Evolutionary conservation across 2,888 invertebrate species (phyloP).

Genomic region (Agapetus fuscipes): DNA sequence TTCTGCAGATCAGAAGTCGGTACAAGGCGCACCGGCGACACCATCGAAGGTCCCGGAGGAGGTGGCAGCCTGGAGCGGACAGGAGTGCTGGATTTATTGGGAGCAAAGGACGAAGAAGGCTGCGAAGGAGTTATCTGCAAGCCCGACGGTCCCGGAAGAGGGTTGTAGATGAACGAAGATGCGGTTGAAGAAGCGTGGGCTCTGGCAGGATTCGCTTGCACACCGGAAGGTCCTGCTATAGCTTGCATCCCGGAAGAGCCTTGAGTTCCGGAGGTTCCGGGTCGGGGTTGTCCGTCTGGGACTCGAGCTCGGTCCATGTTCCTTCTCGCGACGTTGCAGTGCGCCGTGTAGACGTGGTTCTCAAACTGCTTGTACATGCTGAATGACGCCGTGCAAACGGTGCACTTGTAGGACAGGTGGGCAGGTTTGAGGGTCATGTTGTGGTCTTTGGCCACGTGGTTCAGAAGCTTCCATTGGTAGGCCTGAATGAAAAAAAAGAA

Average conservation of each 20-base stretch:
- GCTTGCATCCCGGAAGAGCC: too few relatives aligned
- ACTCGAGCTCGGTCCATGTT: slow-evolving; percentile 46
- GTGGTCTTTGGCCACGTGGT: slow-evolving; percentile 88
- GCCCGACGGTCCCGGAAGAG: background rate
- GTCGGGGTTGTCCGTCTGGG: too few relatives aligned
- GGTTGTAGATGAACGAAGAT: background rate
- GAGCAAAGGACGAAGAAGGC: too few relatives aligned
- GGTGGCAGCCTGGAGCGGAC: slow-evolving; percentile 23
- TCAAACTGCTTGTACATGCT: slow-evolving; percentile 94
- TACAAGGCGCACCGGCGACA: slow-evolving; percentile 49
- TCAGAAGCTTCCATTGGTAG: slow-evolving; percentile 87
- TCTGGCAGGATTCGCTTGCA: too few relatives aligned
- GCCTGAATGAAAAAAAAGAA: too few relatives aligned
- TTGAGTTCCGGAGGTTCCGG: slow-evolving; percentile 30
- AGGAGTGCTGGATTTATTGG: background rate
- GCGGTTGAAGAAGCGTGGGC: background rate
- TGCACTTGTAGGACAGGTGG: slow-evolving; percentile 89
- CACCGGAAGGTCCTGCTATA: too few relatives aligned
- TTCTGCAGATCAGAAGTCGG: too few relatives aligned
- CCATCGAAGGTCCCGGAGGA: slow-evolving; percentile 25
- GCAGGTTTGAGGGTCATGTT: slow-evolving; percentile 87
- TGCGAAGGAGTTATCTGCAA: background rate
- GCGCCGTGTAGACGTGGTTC: slow-evolving; percentile 88
- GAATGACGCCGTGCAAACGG: slow-evolving; percentile 89
- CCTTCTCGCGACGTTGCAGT: slow-evolving; percentile 81